phyloP scores from a whole-genome alignment of 2,113 vertebrate species.

The Amazona guildingii region DNA sequence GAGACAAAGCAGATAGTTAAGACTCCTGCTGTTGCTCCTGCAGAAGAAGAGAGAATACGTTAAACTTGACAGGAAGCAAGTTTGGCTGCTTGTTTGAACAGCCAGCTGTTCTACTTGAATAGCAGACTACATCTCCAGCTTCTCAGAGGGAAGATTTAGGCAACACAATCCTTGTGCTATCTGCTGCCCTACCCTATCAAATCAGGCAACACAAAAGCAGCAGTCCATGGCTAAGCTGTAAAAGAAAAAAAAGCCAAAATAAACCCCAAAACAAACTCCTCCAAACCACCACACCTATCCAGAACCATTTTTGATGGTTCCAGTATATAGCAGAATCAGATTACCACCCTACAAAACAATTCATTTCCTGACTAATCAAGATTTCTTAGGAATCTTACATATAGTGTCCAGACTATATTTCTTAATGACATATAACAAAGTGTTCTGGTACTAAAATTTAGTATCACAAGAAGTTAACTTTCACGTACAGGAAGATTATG shows the following conservation, averaged over 20 bases:
- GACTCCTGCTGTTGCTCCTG: neutral
- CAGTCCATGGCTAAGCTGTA: neutral
- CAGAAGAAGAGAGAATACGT: neutral
- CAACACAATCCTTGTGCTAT: neutral
- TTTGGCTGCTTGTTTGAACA: neutral
- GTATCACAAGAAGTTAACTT: neutral
- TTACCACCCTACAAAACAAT: neutral
- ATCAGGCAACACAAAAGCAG: neutral
- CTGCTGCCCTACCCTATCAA: neutral
- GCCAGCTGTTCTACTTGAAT: neutral
- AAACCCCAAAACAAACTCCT: neutral
- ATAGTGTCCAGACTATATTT: neutral
- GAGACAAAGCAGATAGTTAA: neutral
- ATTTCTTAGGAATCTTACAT: neutral
- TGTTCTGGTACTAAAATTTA: neutral
- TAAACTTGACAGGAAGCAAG: neutral
- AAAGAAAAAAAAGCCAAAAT: neutral
- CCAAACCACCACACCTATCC: neutral
- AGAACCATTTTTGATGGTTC: neutral
- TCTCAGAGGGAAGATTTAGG: neutral
- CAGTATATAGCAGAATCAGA: neutral
- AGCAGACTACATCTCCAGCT: neutral
- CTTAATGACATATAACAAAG: neutral
- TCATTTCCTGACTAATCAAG: neutral
- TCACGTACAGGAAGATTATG: neutral